Conservation (phyloP, 2,797 vertebrate genomes). For the Darevskia mixta region DNA sequence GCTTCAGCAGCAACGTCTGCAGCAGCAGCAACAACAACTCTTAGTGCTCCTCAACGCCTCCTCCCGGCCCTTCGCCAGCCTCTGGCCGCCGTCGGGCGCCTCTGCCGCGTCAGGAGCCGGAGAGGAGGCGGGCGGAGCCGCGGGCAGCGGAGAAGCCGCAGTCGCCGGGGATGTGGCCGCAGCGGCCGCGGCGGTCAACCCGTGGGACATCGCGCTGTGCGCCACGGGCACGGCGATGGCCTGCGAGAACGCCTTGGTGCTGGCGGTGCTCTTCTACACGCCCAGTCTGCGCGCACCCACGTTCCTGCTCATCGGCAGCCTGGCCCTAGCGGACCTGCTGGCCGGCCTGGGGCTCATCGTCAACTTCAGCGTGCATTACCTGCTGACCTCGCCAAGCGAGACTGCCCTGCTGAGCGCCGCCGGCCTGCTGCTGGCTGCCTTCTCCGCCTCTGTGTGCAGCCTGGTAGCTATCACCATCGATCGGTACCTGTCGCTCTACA, state of each 20-base stretch:
- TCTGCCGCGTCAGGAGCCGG: constrained; percentile 50
- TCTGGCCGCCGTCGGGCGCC: constrained; percentile 30
- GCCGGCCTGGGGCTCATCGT: constrained; percentile 89
- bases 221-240: constrained; percentile 90
- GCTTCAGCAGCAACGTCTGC: constrained; percentile 29
- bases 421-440: constrained; percentile 87
- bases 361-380: constrained; percentile 88
- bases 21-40: constrained; percentile 51
- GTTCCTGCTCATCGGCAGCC: constrained; percentile 90
- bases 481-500: constrained; percentile 92
- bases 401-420: constrained; percentile 84
- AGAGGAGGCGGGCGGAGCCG: constrained; percentile 40
- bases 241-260: constrained; percentile 90
- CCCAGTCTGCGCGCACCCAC: constrained; percentile 87
- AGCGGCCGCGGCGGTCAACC: constrained; percentile 79
- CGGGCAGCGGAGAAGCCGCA: constrained; percentile 16
- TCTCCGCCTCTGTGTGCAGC: constrained; percentile 91
- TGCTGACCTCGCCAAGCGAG: constrained; percentile 79
- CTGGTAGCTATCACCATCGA: constrained; percentile 92
- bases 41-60: constrained; percentile 48
- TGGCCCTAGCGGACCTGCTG: constrained; percentile 89
- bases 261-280: constrained; percentile 89
- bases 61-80: neutral
- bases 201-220: constrained; percentile 91
- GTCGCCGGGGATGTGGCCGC: neutral